Percentiles rank a stretch among this genome's conserved stretches.
These are phyloP conservation scores for Gastracanthus pulcherrimus DNA, from an alignment of 2,888 invertebrate genomes.

Conservation along the genomic window DNA sequence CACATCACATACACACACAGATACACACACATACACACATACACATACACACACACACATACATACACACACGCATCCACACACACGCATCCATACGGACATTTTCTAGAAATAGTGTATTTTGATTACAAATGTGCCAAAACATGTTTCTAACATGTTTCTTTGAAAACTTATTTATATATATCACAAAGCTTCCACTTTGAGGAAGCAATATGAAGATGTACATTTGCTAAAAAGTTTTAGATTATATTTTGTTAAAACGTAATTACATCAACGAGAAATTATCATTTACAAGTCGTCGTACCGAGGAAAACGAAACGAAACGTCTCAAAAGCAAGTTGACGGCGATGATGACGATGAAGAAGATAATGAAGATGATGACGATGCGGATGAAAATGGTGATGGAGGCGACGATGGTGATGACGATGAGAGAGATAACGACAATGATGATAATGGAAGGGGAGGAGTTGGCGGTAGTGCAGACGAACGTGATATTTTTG, in stretches of 20 bases:
- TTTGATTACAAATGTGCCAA: no score
- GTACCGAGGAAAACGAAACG: conserved; percentile 60
- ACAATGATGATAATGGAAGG: background rate
- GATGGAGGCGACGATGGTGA: background rate
- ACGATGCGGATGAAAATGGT: background rate
- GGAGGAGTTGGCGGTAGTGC: background rate
- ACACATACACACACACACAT: no score
- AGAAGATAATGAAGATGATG: background rate
- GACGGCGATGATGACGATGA: conserved; percentile 41
- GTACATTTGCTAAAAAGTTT: no score
- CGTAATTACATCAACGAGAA: background rate
- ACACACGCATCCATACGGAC: no score
- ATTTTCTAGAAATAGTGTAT: no score
- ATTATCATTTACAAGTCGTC: conserved; percentile 2
- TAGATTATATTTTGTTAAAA: background rate
- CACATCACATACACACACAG: no score
- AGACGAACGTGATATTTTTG: conserved; percentile 32
- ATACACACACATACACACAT: no score
- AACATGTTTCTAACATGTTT: no score
- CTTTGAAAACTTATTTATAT: no score
- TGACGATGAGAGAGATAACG: background rate
- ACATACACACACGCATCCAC: no score
- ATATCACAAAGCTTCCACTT: no score
- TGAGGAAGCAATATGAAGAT: no score
- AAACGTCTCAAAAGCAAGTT: conserved; percentile 59